Conservation (phyloP, 2,888 invertebrate species). For the Cryptocheilus praepositus region DNA sequence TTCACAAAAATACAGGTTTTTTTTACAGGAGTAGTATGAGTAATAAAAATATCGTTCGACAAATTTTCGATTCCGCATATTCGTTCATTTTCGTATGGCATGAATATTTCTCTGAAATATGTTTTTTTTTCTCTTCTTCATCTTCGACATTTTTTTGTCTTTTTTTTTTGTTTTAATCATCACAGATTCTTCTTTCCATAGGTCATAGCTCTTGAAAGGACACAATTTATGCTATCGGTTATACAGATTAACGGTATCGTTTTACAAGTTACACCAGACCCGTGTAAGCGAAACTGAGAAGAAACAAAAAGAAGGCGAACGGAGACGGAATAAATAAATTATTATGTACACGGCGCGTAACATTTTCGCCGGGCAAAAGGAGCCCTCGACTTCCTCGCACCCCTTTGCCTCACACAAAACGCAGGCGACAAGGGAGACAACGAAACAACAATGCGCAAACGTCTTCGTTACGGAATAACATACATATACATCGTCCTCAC, state of each 20-base stretch:
- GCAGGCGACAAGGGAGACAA: too few relatives aligned
- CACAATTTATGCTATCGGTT: slow-evolving; percentile 14
- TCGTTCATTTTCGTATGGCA: slow-evolving; percentile 24
- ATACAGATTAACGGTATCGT: not conserved
- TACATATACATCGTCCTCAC: slow-evolving; percentile 30
- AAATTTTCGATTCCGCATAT: slow-evolving; percentile 38
- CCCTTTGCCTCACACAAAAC: slow-evolving; percentile 16
- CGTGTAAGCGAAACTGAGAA: not conserved
- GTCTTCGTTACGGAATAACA: slow-evolving; percentile 23
- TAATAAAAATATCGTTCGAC: slow-evolving; percentile 57
- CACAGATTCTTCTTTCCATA: slow-evolving; percentile 46
- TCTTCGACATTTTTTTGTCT: too few relatives aligned
- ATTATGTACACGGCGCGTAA: slow-evolving; percentile 9
- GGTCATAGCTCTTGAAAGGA: slow-evolving; percentile 17
- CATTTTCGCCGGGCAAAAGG: too few relatives aligned
- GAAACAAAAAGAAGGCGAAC: slow-evolving; percentile 8
- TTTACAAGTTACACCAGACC: not conserved
- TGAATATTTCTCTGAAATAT: slow-evolving; percentile 38
- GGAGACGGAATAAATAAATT: not conserved
- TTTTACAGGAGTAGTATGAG: slow-evolving; percentile 49
- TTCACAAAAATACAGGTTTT: slow-evolving; percentile 57
- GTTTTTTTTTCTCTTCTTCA: slow-evolving; percentile 26
- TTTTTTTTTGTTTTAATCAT: slow-evolving; percentile 29
- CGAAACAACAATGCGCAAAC: slow-evolving; percentile 42
- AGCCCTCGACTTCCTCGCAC: too few relatives aligned